Evolutionary conservation across 2,113 vertebrate genomes (phyloP).

Genomic region (Centropus unirufus): DNA sequence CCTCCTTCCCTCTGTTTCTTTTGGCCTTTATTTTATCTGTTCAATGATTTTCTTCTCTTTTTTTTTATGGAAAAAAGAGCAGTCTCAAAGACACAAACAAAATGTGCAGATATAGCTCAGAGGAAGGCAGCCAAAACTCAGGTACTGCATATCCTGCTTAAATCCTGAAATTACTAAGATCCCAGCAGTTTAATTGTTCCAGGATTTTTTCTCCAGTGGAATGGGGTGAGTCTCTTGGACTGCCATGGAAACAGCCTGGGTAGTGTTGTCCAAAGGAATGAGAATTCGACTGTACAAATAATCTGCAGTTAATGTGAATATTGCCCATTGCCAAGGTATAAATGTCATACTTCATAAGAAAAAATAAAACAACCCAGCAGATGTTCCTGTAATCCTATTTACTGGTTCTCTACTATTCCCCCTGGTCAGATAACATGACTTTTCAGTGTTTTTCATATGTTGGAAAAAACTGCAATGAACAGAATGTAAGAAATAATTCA

Average conservation of each 20-base stretch:
- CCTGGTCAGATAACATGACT: not conserved
- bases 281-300: not conserved
- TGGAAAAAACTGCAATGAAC: not conserved
- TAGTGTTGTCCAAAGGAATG: not conserved
- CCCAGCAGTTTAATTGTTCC: not conserved
- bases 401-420: not conserved
- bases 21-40: not conserved
- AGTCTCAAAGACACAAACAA: not conserved
- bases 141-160: not conserved
- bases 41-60: not conserved
- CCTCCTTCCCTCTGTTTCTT: not conserved
- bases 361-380: conserved; percentile 23
- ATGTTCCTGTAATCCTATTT: conserved; percentile 35
- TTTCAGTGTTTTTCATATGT: not conserved
- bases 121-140: not conserved
- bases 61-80: not conserved
- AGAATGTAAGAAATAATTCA: not conserved
- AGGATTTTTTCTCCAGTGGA: not conserved
- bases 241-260: not conserved
- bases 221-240: not conserved
- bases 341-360: not conserved
- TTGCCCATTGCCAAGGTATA: conserved; percentile 3
- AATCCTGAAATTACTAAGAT: not conserved
- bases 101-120: not conserved
- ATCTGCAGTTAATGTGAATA: conserved; percentile 11